A percentile compares a stretch with the other conserved stretches of the same genome.
phyloP scores from a whole-genome alignment of 2,888 invertebrate species.

The Elegia similella region DNA sequence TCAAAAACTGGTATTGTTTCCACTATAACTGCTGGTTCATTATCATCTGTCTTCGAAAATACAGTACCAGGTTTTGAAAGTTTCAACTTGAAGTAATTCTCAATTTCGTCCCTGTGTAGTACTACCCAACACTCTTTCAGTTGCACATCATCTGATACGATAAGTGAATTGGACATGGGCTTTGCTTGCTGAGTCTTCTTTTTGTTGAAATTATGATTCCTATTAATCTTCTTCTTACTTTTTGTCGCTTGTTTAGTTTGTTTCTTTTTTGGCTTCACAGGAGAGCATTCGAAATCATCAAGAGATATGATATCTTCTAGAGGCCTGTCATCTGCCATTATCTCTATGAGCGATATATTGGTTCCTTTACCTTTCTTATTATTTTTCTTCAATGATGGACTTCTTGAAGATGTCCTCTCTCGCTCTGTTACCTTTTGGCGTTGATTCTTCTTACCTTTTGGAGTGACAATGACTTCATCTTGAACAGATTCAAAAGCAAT shows the following conservation, averaged over 20 bases:
- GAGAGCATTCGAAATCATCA: constrained; percentile 55
- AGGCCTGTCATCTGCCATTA: constrained; percentile 66
- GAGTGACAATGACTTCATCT: constrained; percentile 31
- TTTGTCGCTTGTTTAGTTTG: background rate
- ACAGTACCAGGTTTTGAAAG: constrained; percentile 14
- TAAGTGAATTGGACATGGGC: constrained; percentile 14
- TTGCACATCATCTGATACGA: constrained; percentile 22
- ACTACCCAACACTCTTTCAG: constrained; percentile 60
- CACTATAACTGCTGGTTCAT: constrained; percentile 14
- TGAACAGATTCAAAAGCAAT: constrained; percentile 59
- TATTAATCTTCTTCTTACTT: constrained; percentile 2
- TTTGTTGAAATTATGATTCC: constrained; percentile 33
- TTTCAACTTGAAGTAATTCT: constrained; percentile 37
- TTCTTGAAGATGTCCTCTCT: constrained; percentile 43
- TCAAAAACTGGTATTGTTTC: constrained; percentile 1
- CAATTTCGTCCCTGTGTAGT: constrained; percentile 48
- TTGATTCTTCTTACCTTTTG: constrained; percentile 35
- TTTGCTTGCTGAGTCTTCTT: constrained; percentile 26
- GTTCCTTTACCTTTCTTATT: constrained; percentile 52
- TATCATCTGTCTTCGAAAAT: constrained; percentile 14
- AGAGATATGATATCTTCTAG: constrained; percentile 69
- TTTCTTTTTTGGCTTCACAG: constrained; percentile 34
- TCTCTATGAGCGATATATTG: constrained; percentile 70
- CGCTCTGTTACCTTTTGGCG: constrained; percentile 40
- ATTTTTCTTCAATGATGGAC: constrained; percentile 39